A percentile compares a stretch with the other conserved stretches of the same genome.
Evolutionary conservation across 2,888 invertebrate species (phyloP).

Genomic region (Junonia oenone): DNA sequence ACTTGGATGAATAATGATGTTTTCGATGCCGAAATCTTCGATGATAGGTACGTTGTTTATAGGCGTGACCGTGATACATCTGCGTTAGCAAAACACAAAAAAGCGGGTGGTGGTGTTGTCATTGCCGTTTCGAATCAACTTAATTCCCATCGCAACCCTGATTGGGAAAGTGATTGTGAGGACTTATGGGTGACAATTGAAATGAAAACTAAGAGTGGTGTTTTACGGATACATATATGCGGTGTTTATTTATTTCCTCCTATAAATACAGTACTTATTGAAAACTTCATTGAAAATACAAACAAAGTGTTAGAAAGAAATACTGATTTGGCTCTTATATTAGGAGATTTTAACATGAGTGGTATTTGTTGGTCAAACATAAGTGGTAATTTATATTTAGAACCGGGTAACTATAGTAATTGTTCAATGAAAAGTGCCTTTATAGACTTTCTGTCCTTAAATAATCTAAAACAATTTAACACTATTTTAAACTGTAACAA

Average conservation of each 20-base stretch:
- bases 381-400: neutral
- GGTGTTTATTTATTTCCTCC: neutral
- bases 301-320: neutral
- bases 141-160: neutral
- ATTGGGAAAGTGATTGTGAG: constrained; percentile 9
- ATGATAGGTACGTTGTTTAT: constrained; percentile 1
- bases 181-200: constrained; percentile 8
- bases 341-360: neutral
- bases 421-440: neutral
- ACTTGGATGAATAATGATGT: constrained; percentile 5
- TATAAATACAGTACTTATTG: neutral
- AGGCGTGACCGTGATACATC: constrained; percentile 5
- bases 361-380: neutral
- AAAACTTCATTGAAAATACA: neutral
- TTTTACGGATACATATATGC: neutral
- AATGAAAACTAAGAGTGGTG: neutral
- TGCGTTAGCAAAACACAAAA: neutral
- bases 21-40: constrained; percentile 3
- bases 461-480: neutral
- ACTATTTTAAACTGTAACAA: neutral
- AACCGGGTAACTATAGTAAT: neutral
- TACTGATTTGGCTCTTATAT: neutral
- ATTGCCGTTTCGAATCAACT: neutral
- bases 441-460: neutral
- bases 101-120: constrained; percentile 2